phyloP scores from a whole-genome alignment of 1,140 invertebrate genomes.

The Phortica variegata region DNA sequence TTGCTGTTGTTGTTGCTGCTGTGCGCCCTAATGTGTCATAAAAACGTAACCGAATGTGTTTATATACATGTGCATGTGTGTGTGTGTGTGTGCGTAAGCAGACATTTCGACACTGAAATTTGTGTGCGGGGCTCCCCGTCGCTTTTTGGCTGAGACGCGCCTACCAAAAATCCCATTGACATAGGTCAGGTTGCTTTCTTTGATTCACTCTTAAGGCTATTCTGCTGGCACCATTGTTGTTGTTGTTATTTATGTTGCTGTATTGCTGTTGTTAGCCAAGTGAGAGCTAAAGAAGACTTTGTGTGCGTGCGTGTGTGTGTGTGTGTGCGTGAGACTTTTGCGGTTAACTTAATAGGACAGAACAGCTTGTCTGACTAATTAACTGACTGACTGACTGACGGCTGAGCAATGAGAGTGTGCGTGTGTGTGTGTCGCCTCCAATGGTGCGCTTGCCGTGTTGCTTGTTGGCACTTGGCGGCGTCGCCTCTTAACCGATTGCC shows the following conservation, averaged over 20 bases:
- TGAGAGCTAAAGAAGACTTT: no score
- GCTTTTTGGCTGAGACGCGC: constrained; percentile 10
- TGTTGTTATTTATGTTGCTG: no score
- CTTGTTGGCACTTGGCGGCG: constrained; percentile 16
- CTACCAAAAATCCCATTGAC: constrained; percentile 47
- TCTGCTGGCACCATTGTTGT: neutral
- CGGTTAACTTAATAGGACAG: constrained; percentile 21
- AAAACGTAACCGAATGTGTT: constrained; percentile 21
- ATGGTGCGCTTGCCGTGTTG: constrained; percentile 38
- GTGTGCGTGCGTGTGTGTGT: constrained; percentile 10
- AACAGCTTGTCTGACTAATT: neutral
- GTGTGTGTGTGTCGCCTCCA: neutral
- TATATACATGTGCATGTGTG: constrained; percentile 8
- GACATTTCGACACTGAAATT: neutral
- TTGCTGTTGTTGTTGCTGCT: constrained; percentile 2
- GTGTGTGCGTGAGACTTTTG: constrained; percentile 38
- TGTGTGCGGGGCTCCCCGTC: neutral
- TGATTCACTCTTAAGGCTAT: no score
- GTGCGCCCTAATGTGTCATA: constrained; percentile 21
- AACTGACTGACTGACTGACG: neutral
- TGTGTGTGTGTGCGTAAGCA: constrained; percentile 3
- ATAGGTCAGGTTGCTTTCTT: constrained; percentile 39
- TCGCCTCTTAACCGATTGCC: no score
- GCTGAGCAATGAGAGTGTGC: no score
- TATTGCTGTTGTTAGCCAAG: no score